Percentiles rank a stretch among this genome's conserved stretches.
Conservation (phyloP, 1,140 invertebrate genomes). For the Pseudomyrmex sp. region DNA sequence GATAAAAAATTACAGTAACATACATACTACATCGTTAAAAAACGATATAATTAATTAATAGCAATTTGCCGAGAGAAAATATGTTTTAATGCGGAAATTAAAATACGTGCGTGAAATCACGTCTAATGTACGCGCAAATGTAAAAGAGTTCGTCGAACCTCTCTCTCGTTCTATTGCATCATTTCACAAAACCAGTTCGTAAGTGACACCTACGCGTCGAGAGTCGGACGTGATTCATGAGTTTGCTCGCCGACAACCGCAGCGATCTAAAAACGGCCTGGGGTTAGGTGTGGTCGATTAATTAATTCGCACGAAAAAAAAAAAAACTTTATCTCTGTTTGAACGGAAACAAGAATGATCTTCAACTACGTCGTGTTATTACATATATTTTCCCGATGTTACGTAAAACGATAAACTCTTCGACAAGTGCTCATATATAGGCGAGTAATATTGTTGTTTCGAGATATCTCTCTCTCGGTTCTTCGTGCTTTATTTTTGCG, state of each 20-base stretch:
- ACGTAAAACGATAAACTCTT: not conserved
- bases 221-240: conserved; percentile 18
- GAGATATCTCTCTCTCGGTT: too few relatives aligned
- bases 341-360: not conserved
- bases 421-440: too few relatives aligned
- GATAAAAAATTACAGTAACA: too few relatives aligned
- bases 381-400: not conserved
- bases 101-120: not conserved
- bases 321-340: conserved; percentile 6
- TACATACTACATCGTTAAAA: too few relatives aligned
- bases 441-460: too few relatives aligned
- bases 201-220: conserved; percentile 44
- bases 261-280: conserved; percentile 1
- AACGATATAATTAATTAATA: too few relatives aligned
- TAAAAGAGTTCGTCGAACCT: conserved; percentile 47
- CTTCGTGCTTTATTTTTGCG: too few relatives aligned
- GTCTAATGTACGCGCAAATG: not conserved
- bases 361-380: not conserved
- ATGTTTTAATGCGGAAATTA: not conserved
- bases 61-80: not conserved
- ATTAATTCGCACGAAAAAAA: too few relatives aligned
- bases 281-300: not conserved
- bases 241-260: not conserved
- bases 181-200: conserved; percentile 38
- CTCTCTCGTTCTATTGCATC: conserved; percentile 36